Percentiles rank a stretch among this genome's conserved stretches.
Conservation (phyloP, 2,113 vertebrate genomes). For the Sander lucioperca region DNA sequence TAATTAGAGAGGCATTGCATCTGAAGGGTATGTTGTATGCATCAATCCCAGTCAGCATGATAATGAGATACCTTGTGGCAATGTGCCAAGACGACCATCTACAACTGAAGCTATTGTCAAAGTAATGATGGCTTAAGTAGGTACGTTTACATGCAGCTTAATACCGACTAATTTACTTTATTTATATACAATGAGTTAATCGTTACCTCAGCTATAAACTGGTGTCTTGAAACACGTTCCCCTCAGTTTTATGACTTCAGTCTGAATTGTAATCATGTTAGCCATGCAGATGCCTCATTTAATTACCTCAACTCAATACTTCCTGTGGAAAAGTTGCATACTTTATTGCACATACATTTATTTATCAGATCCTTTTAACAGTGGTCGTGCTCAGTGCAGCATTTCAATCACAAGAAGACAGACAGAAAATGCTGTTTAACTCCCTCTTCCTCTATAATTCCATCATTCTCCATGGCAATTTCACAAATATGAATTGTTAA, state of each 20-base stretch:
- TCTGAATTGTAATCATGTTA: slow-evolving; percentile 6
- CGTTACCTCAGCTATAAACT: slow-evolving; percentile 3
- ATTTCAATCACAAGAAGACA: not conserved
- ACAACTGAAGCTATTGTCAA: not conserved
- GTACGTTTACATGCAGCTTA: slow-evolving; percentile 21
- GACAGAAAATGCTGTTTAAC: not conserved
- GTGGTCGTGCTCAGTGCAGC: not conserved
- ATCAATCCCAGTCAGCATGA: not conserved
- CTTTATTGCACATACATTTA: not conserved
- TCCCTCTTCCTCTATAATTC: not conserved
- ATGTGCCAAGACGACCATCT: not conserved
- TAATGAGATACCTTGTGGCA: not conserved
- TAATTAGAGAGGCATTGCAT: not conserved
- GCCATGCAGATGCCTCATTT: not conserved
- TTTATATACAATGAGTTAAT: not conserved
- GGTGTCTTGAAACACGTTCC: not conserved
- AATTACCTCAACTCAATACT: slow-evolving; percentile 23
- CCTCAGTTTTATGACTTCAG: not conserved
- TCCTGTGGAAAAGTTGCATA: slow-evolving; percentile 38
- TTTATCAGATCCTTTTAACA: not conserved
- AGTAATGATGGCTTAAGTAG: not conserved
- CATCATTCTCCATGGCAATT: not conserved
- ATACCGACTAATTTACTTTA: not conserved
- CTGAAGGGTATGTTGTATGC: not conserved
- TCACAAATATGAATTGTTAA: not conserved